Percentiles rank a stretch among this genome's conserved stretches.
Conservation (phyloP, 2,888 invertebrate species). For the Lapara coniferarum region DNA sequence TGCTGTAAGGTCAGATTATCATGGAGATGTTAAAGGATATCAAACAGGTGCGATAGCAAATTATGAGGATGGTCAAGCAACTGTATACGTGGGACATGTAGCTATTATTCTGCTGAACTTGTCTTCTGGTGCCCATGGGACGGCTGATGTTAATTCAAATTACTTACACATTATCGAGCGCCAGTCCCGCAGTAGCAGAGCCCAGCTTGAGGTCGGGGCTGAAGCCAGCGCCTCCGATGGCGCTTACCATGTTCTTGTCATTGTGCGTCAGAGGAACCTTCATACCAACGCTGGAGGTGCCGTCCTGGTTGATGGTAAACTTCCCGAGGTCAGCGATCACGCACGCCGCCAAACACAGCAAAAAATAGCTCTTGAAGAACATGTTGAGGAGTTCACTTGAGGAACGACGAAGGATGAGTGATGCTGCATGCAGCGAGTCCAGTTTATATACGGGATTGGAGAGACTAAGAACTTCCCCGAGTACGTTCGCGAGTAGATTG, state of each 20-base stretch:
- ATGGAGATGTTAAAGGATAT: background rate
- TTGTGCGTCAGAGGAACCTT: slow-evolving; percentile 36
- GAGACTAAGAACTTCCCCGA: background rate
- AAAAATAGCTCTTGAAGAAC: background rate
- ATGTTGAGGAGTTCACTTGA: slow-evolving; percentile 4
- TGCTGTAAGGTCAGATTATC: slow-evolving; percentile 40
- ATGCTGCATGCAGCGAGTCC: background rate
- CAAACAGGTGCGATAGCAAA: background rate
- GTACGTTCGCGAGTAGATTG: background rate
- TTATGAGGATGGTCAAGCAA: too few relatives aligned
- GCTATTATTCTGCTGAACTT: too few relatives aligned
- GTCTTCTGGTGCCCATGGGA: too few relatives aligned
- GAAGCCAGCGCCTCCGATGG: slow-evolving; percentile 29
- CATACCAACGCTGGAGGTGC: slow-evolving; percentile 31
- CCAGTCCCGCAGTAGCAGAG: slow-evolving; percentile 52
- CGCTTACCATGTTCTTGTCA: slow-evolving; percentile 38
- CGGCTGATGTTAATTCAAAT: too few relatives aligned
- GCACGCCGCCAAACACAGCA: slow-evolving; percentile 26
- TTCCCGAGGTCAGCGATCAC: slow-evolving; percentile 32
- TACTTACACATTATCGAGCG: slow-evolving; percentile 58
- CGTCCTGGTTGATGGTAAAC: slow-evolving; percentile 34
- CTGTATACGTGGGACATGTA: too few relatives aligned
- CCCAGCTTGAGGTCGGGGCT: slow-evolving; percentile 32
- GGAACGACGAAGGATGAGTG: background rate
- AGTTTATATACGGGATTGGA: background rate